Base-by-base conservation (phyloP, 53 echinoderm and acorn worm genomes). In the Echinometra lucunter region DNA sequence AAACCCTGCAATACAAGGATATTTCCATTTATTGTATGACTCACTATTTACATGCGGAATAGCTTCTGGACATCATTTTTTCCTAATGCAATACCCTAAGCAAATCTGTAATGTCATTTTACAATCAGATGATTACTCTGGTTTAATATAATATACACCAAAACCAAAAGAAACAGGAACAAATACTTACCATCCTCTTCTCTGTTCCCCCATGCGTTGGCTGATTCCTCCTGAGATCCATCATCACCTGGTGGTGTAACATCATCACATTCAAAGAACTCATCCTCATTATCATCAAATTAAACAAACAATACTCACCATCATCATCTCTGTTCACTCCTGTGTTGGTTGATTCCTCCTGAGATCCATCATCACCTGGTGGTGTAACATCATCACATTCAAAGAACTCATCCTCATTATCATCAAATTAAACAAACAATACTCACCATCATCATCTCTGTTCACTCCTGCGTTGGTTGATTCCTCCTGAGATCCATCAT, bases 211-310 rank as follows among this genome's bases (percentile, higher is more conserved):
- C 37, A 28, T n/a, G 55, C 5, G 3, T 57, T 55, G 87, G 8
- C 21, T 11, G 42, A 18, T 45, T 66, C 28, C 44, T 23, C 58
- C 30, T 89, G 49, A 25, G 27, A 49, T 15, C 45, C 58, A 56
- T 5, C 57, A 25, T 92, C 74, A 42, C 74, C 74, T 8, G 60
- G 81, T 2, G 95, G 92, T 23, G 95, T 95, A 3, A n/a, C 69
- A 53, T 97, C 97, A 88, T 95, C 96, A 74, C 99, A 99, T 63
- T 99, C 99, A 95, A 96, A 99, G 95, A 99, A 99, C 93, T 99
- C 99, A 47, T 92, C 98, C 27, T 93, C 93, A 44, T 82, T 93
- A 47, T 92, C 92, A 57, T 93, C 93, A 82, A n/a, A n/a, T n/a
- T n/a, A n/a, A n/a, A n/a, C n/a, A n/a, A n/a, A n/a, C n/a, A n/a